Evolutionary conservation across 2,113 vertebrate genomes (phyloP), one percentile per base, ranked within the genome.

Genomic region (Gallinago undulata): DNA sequence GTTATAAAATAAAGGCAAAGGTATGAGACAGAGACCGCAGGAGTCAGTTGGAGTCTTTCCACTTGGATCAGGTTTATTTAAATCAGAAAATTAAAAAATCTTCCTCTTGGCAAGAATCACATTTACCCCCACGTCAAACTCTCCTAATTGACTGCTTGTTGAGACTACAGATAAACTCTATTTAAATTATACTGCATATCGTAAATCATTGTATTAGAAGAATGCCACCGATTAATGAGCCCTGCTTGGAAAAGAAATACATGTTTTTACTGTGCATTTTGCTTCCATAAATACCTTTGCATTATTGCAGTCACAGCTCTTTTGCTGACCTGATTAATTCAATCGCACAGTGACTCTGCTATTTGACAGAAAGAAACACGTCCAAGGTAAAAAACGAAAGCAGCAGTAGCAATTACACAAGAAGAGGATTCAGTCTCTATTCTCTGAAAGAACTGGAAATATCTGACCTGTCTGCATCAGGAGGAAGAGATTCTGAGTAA

Each of bases 241-340:
- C 39, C 17, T 88, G 23, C 48, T 68, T 3, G 0, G 91, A 79
- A 83, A 92, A 92, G 10, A 72, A 70, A 60, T 81, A 12, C 22
- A 3, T 63, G 4, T 24, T 82, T 93, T 90, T 79, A 23, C 22
- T 48, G 55, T 41, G 24, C n/a, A 5, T 87, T 93, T 93, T 48
- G 24, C 73, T 96, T 87, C 90, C 35, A 80, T 79, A 95, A 93
- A 83, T 88, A 62, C 48, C 31, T 93, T 70, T 83, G 43, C 19
- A 43, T 76, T 91, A 78, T 18, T 89, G 87, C 62, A 68, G 66
- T 56, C 45, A n/a, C 48, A 68, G 85, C 85, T 90, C 21, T 76
- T 95, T 75, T 50, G 19, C 57, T 83, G 57, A 41, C 39, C 43
- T 56, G 62, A 90, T 83, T 92, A 33, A 91, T 83, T 88, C 70